phyloP scores from a whole-genome alignment of 2,797 vertebrate genomes.

The Yasuhikotakia modesta region DNA sequence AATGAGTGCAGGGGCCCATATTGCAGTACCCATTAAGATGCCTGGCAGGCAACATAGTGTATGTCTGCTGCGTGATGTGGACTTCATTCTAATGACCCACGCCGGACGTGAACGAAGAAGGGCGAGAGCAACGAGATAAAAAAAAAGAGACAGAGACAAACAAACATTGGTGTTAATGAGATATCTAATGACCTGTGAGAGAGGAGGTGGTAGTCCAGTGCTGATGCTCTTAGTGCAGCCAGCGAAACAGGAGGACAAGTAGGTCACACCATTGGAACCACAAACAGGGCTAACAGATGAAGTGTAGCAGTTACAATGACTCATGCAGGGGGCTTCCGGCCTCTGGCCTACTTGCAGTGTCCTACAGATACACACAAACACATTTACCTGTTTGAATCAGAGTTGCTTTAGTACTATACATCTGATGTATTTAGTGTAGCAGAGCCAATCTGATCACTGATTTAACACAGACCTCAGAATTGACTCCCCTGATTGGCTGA shows the following conservation, averaged over 20 bases:
- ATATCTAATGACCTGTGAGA: conserved; percentile 65
- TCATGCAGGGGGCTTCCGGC: conserved; percentile 87
- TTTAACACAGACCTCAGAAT: not conserved
- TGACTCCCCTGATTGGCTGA: not conserved
- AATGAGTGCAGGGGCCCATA: conserved; percentile 46
- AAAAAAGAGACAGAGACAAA: conserved; percentile 14
- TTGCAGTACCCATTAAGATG: conserved; percentile 43
- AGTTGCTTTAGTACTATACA: not conserved
- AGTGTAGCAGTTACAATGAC: conserved; percentile 91
- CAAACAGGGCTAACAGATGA: conserved; percentile 96
- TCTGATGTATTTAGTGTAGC: not conserved
- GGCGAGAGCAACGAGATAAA: not conserved
- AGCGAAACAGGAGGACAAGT: conserved; percentile 96
- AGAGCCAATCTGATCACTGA: not conserved
- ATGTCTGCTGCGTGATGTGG: conserved; percentile 18
- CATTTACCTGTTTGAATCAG: conserved; percentile 23
- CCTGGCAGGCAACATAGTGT: conserved; percentile 36
- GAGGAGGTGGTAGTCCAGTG: conserved; percentile 12
- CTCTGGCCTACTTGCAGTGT: conserved; percentile 75
- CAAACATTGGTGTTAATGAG: conserved; percentile 19
- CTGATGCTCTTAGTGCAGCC: conserved; percentile 84
- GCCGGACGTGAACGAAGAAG: conserved; percentile 18
- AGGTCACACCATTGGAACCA: conserved; percentile 91
- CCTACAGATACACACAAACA: conserved; percentile 65
- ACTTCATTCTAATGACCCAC: conserved; percentile 33